Conservation (phyloP, 2,888 invertebrate genomes). For the Dendrolimus houi region DNA sequence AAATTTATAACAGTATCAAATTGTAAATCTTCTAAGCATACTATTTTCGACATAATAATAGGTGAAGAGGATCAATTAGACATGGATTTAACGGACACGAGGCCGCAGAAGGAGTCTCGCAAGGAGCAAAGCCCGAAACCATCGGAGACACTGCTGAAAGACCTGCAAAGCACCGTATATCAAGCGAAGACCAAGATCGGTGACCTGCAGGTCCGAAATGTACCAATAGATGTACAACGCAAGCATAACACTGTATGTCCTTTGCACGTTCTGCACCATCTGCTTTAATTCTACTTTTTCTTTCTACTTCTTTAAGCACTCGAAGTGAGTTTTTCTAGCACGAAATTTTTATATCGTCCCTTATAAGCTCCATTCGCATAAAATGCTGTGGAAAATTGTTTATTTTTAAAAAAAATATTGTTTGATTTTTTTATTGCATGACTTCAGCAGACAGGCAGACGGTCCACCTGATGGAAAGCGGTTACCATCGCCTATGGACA, state of each 20-base stretch:
- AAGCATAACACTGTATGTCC: conserved; percentile 61
- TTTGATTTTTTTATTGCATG: too few relatives aligned
- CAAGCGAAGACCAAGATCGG: conserved; percentile 79
- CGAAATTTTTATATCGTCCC: neutral
- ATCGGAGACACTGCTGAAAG: conserved; percentile 54
- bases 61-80: conserved; percentile 66
- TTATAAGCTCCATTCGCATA: too few relatives aligned
- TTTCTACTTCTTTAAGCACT: neutral
- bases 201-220: conserved; percentile 76
- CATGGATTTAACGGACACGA: conserved; percentile 28
- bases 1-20: too few relatives aligned
- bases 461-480: too few relatives aligned
- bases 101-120: conserved; percentile 23
- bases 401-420: too few relatives aligned
- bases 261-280: conserved; percentile 61
- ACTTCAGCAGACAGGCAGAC: too few relatives aligned
- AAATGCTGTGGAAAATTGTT: too few relatives aligned
- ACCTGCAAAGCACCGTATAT: conserved; percentile 75
- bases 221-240: conserved; percentile 46
- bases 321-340: neutral
- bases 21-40: too few relatives aligned
- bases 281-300: conserved; percentile 23
- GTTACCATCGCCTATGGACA: too few relatives aligned
- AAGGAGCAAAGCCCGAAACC: conserved; percentile 53
- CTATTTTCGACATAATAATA: conserved; percentile 11